These are phyloP conservation scores for Coranthus polyacanthus DNA, from an alignment of 2,797 vertebrate species.

Conservation along the genomic window DNA sequence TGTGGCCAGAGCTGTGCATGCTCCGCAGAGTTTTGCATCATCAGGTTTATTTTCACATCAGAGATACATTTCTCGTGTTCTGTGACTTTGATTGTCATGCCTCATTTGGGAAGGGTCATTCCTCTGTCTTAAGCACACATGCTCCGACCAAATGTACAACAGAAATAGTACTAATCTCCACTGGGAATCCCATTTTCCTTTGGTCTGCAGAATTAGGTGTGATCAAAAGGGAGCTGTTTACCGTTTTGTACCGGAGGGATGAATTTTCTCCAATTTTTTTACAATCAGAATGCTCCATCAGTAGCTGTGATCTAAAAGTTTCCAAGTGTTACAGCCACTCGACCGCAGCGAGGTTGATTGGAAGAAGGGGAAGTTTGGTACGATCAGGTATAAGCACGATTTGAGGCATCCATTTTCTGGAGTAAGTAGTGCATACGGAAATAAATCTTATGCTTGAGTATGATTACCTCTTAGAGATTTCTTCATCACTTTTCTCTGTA, in stretches of 20 bases:
- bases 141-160: conserved; percentile 53
- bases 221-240: conserved; percentile 61
- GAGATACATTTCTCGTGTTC: conserved; percentile 75
- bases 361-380: conserved; percentile 32
- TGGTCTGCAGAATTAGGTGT: conserved; percentile 23
- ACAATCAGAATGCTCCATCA: conserved; percentile 53
- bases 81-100: conserved; percentile 78
- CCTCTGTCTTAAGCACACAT: conserved; percentile 52
- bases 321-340: conserved; percentile 45
- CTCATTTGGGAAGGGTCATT: conserved; percentile 75
- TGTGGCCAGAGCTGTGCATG: conserved; percentile 51
- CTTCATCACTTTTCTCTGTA: conserved; percentile 58
- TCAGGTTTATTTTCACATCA: conserved; percentile 73
- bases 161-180: conserved; percentile 48
- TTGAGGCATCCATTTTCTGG: conserved; percentile 28
- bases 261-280: conserved; percentile 22
- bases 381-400: conserved; percentile 55
- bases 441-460: conserved; percentile 54
- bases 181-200: conserved; percentile 40
- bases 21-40: conserved; percentile 65
- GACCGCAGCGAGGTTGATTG: conserved; percentile 51
- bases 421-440: conserved; percentile 42
- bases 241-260: background rate
- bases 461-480: conserved; percentile 64
- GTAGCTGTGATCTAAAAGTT: conserved; percentile 60